A percentile compares a stretch with the other conserved stretches of the same genome.
Evolutionary conservation across 2,888 invertebrate species (phyloP).

Genomic region (Loripinus fragilis): DNA sequence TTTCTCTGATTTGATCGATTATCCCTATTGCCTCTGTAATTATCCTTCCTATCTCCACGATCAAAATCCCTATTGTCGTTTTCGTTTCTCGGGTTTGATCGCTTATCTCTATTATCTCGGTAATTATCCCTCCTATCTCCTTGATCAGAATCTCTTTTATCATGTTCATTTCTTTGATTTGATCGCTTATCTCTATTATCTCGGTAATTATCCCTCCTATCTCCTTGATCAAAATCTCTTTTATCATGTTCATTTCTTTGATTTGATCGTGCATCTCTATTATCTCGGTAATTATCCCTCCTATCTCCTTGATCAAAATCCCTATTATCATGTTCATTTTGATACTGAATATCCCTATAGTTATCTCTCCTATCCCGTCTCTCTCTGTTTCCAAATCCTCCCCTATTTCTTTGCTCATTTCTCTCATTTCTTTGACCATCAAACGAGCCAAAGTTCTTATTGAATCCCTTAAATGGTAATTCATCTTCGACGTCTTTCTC

Average conservation of each 20-base stretch:
- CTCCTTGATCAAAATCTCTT: conserved; percentile 7
- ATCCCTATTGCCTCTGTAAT: conserved; percentile 11
- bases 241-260: conserved; percentile 41
- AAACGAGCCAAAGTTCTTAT: conserved; percentile 38
- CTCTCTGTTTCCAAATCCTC: conserved; percentile 22
- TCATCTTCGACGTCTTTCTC: conserved; percentile 34
- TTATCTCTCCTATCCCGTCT: conserved; percentile 55
- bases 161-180: conserved; percentile 38
- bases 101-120: conserved; percentile 44
- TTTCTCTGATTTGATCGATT: background rate
- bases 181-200: conserved; percentile 36
- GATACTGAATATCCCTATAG: conserved; percentile 50
- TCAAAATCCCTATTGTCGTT: conserved; percentile 23
- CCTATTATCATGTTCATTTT: conserved; percentile 35
- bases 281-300: conserved; percentile 51
- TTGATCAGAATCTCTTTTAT: conserved; percentile 19
- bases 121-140: conserved; percentile 44
- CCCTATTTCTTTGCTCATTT: conserved; percentile 6
- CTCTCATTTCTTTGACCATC: conserved; percentile 7
- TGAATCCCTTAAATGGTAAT: conserved; percentile 12
- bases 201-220: conserved; percentile 43
- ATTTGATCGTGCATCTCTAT: conserved; percentile 27
- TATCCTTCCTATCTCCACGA: conserved; percentile 17
- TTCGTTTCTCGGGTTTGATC: conserved; percentile 36
- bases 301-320: conserved; percentile 17